A percentile compares a stretch with the other conserved stretches of the same genome.
Conservation (phyloP, 2,888 invertebrate genomes). For the Eupsilia transversa region DNA sequence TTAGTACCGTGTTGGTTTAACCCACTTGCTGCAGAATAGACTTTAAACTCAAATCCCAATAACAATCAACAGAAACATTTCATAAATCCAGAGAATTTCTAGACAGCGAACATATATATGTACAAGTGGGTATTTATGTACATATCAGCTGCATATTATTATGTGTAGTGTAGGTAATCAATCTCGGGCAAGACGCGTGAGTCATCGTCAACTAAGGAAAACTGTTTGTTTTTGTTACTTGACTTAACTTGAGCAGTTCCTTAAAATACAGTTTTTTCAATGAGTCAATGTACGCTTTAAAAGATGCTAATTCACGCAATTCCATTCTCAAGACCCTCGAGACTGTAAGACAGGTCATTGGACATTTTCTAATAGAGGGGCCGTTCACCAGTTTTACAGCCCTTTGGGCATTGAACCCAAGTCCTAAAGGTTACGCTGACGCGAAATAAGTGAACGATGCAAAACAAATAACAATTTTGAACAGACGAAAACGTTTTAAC, state of each 20-base stretch:
- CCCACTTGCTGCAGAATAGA: conserved; percentile 12
- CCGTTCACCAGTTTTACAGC: conserved; percentile 16
- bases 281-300: conserved; percentile 33
- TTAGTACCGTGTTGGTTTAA: conserved; percentile 17
- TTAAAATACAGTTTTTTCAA: neutral
- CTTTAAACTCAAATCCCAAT: conserved; percentile 10
- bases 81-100: conserved; percentile 34
- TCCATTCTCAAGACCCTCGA: conserved; percentile 13
- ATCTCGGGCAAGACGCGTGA: conserved; percentile 51
- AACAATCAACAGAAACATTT: conserved; percentile 29
- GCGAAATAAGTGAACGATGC: conserved; percentile 16
- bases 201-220: conserved; percentile 43
- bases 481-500: neutral
- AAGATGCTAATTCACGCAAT: conserved; percentile 27
- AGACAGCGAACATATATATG: neutral
- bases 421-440: conserved; percentile 6
- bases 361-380: conserved; percentile 20
- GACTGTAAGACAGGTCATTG: conserved; percentile 9
- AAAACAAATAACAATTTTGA: conserved; percentile 5
- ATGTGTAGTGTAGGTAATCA: conserved; percentile 8
- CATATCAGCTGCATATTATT: conserved; percentile 14
- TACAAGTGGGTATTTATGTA: conserved; percentile 4
- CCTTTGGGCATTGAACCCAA: conserved; percentile 37
- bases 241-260: conserved; percentile 34
- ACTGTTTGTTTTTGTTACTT: conserved; percentile 44